Percentiles rank a stretch among this genome's conserved stretches.
Conservation (phyloP, 1,140 invertebrate species). For the Gonatopus flavifemur region DNA sequence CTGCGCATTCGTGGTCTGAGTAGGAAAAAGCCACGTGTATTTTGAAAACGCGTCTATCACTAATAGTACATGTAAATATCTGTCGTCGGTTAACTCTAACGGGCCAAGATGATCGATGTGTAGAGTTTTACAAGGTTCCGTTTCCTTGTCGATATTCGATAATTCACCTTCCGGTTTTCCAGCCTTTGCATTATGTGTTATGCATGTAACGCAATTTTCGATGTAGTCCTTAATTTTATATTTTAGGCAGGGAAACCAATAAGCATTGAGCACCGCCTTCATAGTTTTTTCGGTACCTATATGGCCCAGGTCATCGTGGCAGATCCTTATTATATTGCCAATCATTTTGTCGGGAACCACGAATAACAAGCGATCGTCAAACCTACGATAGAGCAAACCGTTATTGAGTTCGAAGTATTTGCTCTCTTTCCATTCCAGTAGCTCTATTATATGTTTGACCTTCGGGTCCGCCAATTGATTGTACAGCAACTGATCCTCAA, state of each 20-base stretch:
- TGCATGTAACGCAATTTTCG: no score
- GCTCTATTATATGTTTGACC: constrained; percentile 2
- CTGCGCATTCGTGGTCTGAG: no score
- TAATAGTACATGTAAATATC: constrained; percentile 24
- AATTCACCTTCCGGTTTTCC: constrained; percentile 20
- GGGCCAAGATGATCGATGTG: constrained; percentile 28
- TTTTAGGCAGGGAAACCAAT: constrained; percentile 21
- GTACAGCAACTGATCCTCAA: constrained; percentile 5
- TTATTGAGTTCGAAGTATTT: no score
- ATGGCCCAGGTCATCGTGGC: constrained; percentile 21
- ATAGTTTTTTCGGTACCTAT: constrained; percentile 3
- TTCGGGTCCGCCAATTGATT: no score
- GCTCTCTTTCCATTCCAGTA: constrained; percentile 9
- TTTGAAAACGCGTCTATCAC: no score
- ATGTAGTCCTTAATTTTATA: constrained; percentile 14
- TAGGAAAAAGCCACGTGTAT: no score
- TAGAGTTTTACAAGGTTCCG: constrained; percentile 17
- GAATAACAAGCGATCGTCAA: neutral
- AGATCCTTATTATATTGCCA: constrained; percentile 8
- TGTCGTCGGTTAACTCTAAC: constrained; percentile 15
- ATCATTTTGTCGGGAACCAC: constrained; percentile 11
- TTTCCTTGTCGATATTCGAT: constrained; percentile 17
- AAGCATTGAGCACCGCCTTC: no score
- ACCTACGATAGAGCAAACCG: constrained; percentile 1
- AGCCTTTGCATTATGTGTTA: constrained; percentile 1